These are phyloP conservation scores for Greenwoodochromis staneri DNA, from an alignment of 2,113 vertebrate species.

Conservation along the genomic window DNA sequence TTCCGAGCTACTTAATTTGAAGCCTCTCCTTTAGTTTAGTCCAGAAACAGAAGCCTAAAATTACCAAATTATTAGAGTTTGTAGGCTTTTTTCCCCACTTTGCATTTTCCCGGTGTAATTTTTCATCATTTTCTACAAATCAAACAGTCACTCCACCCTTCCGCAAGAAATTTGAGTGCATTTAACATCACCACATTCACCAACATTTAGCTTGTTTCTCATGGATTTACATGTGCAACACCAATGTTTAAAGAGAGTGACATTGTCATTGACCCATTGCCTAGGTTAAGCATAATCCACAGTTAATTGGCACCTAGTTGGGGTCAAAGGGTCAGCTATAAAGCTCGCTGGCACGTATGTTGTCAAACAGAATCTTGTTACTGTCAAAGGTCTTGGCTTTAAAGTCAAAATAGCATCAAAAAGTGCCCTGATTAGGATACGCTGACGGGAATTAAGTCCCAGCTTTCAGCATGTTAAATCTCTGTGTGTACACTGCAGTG, in stretches of 20 bases:
- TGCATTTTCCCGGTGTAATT: background rate
- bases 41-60: slow-evolving; percentile 4
- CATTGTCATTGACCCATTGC: slow-evolving; percentile 62
- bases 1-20: background rate
- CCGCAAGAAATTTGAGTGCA: background rate
- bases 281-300: slow-evolving; percentile 70
- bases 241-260: slow-evolving; percentile 54
- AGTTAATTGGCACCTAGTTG: slow-evolving; percentile 72
- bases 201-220: slow-evolving; percentile 5
- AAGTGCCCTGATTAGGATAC: slow-evolving; percentile 36
- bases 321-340: slow-evolving; percentile 55
- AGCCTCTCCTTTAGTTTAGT: background rate
- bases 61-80: background rate
- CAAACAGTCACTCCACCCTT: background rate
- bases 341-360: slow-evolving; percentile 61
- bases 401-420: slow-evolving; percentile 61
- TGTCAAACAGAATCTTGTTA: slow-evolving; percentile 70
- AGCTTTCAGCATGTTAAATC: slow-evolving; percentile 8
- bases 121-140: background rate
- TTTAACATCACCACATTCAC: background rate
- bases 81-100: background rate
- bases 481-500: slow-evolving; percentile 15
- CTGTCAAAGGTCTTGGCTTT: slow-evolving; percentile 54
- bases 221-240: slow-evolving; percentile 24
- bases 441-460: slow-evolving; percentile 14